Evolutionary conservation across 2,797 vertebrate species (phyloP).

Genomic region (Leptodactylus fallax): DNA sequence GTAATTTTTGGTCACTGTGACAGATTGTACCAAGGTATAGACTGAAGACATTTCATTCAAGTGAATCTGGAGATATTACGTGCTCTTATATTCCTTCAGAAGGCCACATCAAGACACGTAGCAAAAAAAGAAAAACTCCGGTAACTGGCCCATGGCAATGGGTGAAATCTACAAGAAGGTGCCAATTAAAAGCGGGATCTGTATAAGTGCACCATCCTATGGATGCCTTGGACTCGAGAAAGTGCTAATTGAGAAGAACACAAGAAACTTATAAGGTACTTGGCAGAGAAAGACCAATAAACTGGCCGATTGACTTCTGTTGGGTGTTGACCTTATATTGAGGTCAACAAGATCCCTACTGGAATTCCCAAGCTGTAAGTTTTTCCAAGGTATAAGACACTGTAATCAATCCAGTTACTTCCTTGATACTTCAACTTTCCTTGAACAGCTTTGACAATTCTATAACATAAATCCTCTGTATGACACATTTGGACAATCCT

Average conservation of each 20-base stretch:
- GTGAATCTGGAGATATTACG: neutral
- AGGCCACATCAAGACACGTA: neutral
- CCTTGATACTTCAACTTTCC: constrained; percentile 10
- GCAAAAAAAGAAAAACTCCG: neutral
- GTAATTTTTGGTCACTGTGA: constrained; percentile 14
- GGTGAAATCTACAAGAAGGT: constrained; percentile 2
- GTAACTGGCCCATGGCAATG: neutral
- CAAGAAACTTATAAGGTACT: constrained; percentile 44
- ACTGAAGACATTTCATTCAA: neutral
- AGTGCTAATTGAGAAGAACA: constrained; percentile 43
- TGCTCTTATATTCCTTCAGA: neutral
- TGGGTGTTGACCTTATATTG: neutral
- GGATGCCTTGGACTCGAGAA: constrained; percentile 6
- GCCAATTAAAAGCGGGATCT: neutral
- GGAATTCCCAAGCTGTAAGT: neutral
- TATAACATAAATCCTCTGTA: neutral
- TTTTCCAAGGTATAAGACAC: constrained; percentile 18
- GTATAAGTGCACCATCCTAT: constrained; percentile 23
- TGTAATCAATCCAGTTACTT: neutral
- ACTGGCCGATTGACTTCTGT: neutral
- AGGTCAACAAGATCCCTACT: neutral
- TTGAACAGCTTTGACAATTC: neutral
- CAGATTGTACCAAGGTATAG: constrained; percentile 30
- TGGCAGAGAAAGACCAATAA: constrained; percentile 7
- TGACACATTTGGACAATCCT: neutral